Evolutionary conservation across 2,113 vertebrate species (phyloP).

Genomic region (Anoura caudifer): DNA sequence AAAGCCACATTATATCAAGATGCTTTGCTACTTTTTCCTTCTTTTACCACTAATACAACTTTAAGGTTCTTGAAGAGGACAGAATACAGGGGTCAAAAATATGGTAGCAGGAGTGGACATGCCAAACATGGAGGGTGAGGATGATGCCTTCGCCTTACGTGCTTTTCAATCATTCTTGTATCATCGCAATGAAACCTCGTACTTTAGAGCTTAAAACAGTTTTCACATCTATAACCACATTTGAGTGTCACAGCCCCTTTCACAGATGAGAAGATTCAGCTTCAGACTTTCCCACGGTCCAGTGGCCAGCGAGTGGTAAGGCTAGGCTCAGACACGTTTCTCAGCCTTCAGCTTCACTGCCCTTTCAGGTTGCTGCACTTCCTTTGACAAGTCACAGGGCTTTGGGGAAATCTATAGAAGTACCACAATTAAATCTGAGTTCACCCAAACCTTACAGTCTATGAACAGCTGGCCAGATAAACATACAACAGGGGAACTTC

Average conservation of each 20-base stretch:
- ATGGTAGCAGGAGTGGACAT: neutral
- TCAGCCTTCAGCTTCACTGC: neutral
- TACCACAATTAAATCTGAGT: neutral
- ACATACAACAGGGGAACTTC: neutral
- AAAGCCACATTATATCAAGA: slow-evolving; percentile 8
- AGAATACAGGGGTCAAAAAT: neutral
- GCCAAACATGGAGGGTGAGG: too few relatives aligned
- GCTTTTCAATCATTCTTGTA: neutral
- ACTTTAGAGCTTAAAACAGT: neutral
- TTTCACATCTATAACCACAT: slow-evolving; percentile 12
- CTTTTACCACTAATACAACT: neutral
- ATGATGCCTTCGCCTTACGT: neutral
- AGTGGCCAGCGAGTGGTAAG: neutral
- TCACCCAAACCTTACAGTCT: neutral
- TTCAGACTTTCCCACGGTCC: neutral
- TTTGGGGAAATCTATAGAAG: neutral
- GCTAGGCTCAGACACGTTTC: neutral
- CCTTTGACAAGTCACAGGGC: neutral
- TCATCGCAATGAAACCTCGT: neutral
- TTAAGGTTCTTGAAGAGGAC: neutral
- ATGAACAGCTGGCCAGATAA: neutral
- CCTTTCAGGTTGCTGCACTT: neutral
- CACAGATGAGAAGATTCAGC: slow-evolving; percentile 15
- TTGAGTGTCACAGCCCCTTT: neutral
- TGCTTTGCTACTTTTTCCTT: neutral